Base-by-base conservation (phyloP, 2,888 invertebrate species). In the Lissocephala sabroskyi region DNA sequence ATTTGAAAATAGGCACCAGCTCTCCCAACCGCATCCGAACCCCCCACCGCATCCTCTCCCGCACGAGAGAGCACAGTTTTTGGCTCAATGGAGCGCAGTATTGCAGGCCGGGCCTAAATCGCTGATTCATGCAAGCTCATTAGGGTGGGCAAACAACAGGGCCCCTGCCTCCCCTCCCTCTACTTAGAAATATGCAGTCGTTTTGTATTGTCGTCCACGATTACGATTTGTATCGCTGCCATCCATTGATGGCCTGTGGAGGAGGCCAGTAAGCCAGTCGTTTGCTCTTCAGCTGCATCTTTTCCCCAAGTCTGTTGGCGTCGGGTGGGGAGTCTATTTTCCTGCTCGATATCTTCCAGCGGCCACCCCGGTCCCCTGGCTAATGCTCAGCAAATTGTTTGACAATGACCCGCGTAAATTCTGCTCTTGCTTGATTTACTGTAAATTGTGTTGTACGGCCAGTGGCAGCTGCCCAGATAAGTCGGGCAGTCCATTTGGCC, bases 341-440 rank as follows among this genome's bases (percentile, higher is more conserved):
- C 61, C 75, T 75, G 63, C 59, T 59, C 63, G 75, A 63, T 42
- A 59, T 45, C 54, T n/a, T n/a, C n/a, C n/a, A n/a, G 30, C 39
- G 3, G 11, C 36, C 16, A 37, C 45, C n/a, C 14, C 14, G 2
- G n/a, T 35, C 7, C 14, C 35, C 11, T 44, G 47, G 51, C 43
- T 62, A 62, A 62, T 62, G 60, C 62, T 33, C 62, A 65, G 75
- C 68, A 68, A 71, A 76, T 73, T 68, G 65, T 63, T 75, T 52
- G 65, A 55, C 73, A 62, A 73, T 77, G 73, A 73, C 75, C 71
- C 77, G 71, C 71, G 74, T 74, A 76, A 73, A 59, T 70, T 65
- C 61, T 43, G 53, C 49, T 59, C 55, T 56, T 59, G 52, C 53
- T 71, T 73, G 73, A 77, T 77, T 70, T 77, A 65, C 74, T 74